Conservation (phyloP, 2,113 vertebrate genomes). For the Gambusia affinis region DNA sequence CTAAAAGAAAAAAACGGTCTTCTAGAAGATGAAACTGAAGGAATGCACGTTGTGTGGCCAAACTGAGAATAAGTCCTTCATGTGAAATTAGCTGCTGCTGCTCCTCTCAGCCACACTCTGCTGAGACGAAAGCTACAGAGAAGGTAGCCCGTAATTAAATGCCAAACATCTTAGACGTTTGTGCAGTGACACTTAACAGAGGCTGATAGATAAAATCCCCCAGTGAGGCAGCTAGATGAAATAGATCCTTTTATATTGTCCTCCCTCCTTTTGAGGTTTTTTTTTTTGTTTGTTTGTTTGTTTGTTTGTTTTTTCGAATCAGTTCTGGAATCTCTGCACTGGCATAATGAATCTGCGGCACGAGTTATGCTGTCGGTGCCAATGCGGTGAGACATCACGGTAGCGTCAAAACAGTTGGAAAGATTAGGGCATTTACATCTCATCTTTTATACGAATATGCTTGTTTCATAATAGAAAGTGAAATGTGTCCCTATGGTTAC, state of each 20-base stretch:
- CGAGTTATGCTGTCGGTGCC: conserved; percentile 13
- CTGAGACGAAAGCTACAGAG: conserved; percentile 21
- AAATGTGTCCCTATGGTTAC: neutral
- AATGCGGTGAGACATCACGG: neutral
- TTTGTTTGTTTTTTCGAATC: conserved; percentile 3
- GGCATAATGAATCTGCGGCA: conserved; percentile 17
- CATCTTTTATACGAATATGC: neutral
- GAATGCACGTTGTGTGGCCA: neutral
- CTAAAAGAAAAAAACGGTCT: neutral
- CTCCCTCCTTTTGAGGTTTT: conserved; percentile 13
- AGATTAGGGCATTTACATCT: neutral
- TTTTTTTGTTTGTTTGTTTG: neutral
- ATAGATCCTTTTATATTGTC: conserved; percentile 21
- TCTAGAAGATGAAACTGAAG: neutral
- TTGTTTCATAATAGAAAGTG: neutral
- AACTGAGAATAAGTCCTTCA: conserved; percentile 34
- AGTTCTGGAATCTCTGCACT: conserved; percentile 29
- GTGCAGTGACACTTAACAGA: conserved; percentile 19
- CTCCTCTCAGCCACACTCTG: conserved; percentile 16
- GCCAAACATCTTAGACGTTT: conserved; percentile 29
- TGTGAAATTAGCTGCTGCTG: conserved; percentile 34
- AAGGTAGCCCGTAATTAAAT: conserved; percentile 30
- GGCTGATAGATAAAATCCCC: conserved; percentile 34
- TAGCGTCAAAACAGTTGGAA: conserved; percentile 6
- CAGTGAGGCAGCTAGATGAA: conserved; percentile 20